Evolutionary conservation across 2,113 vertebrate species (phyloP), one percentile per base, ranked within the genome.

Genomic region (Junco hyemalis): DNA sequence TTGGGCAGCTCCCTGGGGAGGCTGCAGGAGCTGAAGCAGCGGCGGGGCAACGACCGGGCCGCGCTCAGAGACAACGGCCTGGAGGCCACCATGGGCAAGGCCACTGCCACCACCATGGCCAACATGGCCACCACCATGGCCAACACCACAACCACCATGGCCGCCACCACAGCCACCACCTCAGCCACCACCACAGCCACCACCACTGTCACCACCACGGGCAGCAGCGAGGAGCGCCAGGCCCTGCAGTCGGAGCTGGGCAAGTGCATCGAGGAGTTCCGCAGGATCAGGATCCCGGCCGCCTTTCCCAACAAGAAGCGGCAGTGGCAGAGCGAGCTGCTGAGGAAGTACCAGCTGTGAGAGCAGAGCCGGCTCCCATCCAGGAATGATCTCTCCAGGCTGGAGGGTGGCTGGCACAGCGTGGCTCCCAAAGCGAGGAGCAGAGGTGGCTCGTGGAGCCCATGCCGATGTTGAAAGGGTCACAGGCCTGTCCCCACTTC

Each of bases 301-400:
- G 19, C 66, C 35, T 98, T 98, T 35, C 97, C 97, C 86, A 97
- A 97, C 69, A 97, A 94, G 13, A 98, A 97, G 24, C 25, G 97
- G 29, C 95, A 92, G 68, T 97, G 97, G 97, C 97, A 98, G 65
- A 96, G 95, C 0, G 97, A 97, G 69, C 92, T 97, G 54, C 94
- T 98, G 56, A 95, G 51, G 77, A 98, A 98, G 65, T 97, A 98
- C 77, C 92, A 98, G 25, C 92, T 98, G 5, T 97, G 95, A 97
- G 73, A 7, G 45, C 23, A 48, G 6, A 2, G 8, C 28, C 1
- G 0, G 7, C 23, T 18, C 48, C 14, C 1, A 0, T 0, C 4
- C 1, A 0, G 15, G 33, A 5, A 19, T 1, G 54, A 8, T 2
- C 28, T 22, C 56, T 42, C 51, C 1, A 2, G 47, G 38, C 5